phyloP scores from a whole-genome alignment of 2,113 vertebrate species.

The Smithornis capensis region DNA sequence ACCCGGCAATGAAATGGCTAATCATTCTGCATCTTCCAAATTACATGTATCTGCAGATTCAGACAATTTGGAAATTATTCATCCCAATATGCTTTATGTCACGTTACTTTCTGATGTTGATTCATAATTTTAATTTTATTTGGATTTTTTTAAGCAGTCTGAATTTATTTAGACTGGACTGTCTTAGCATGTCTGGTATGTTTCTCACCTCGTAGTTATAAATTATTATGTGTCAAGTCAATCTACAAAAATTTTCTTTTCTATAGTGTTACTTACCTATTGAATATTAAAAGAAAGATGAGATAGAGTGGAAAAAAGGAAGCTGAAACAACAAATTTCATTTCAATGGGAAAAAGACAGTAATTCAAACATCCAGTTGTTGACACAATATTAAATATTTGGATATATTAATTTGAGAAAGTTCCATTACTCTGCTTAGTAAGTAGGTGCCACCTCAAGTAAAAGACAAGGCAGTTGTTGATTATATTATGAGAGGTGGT shows the following conservation, averaged over 20 bases:
- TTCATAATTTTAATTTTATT: background rate
- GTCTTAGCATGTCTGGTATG: background rate
- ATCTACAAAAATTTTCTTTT: background rate
- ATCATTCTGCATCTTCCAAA: background rate
- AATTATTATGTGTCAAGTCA: background rate
- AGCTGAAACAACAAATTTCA: background rate
- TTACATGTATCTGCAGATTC: background rate
- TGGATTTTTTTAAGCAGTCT: background rate
- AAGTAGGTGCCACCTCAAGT: background rate
- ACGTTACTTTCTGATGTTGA: background rate
- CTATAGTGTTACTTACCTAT: background rate
- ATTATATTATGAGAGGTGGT: fast-evolving
- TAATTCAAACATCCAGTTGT: background rate
- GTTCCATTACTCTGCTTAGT: too few species aligned
- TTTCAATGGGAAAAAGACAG: background rate
- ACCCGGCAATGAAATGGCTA: background rate
- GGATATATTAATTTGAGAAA: background rate
- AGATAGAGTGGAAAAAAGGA: background rate
- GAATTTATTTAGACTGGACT: background rate
- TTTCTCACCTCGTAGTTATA: background rate
- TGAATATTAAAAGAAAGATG: background rate
- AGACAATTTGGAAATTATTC: background rate
- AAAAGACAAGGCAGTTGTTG: background rate
- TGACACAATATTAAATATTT: background rate
- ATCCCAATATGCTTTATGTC: background rate